Conservation (phyloP, 2,888 invertebrate genomes). For the Meiosimyza decipiens region DNA sequence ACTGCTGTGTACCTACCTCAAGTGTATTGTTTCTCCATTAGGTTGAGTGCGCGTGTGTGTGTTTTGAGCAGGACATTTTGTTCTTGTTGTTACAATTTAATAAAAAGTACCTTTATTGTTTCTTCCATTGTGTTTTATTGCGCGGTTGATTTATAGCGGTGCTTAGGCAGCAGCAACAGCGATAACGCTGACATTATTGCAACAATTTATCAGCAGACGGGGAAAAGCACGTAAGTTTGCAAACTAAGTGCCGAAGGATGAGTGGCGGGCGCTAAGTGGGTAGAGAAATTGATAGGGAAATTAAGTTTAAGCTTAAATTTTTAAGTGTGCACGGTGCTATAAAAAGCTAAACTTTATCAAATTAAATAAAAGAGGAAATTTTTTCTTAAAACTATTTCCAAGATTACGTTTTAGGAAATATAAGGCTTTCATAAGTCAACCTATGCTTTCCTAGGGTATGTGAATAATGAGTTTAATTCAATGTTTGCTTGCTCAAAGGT, state of each 20-base stretch:
- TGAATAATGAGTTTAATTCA: too few species aligned
- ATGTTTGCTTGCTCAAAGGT: too few species aligned
- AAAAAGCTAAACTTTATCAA: too few species aligned
- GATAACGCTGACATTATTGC: conserved; percentile 44
- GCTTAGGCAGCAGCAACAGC: conserved; percentile 52
- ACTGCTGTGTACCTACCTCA: conserved; percentile 46
- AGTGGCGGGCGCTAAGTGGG: too few species aligned
- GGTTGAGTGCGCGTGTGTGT: conserved; percentile 28
- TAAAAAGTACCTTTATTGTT: conserved; percentile 27
- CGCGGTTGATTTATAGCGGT: conserved; percentile 56
- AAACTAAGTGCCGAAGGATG: too few species aligned
- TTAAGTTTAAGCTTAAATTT: conserved; percentile 59
- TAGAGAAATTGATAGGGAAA: conserved; percentile 51
- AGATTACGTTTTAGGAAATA: too few species aligned
- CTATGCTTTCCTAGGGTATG: too few species aligned
- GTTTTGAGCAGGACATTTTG: not conserved
- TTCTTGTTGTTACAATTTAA: conserved; percentile 30
- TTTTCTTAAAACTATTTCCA: too few species aligned
- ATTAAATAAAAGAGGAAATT: too few species aligned
- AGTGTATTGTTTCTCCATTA: conserved; percentile 58
- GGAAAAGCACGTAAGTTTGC: not conserved
- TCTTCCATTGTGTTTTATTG: conserved; percentile 49
- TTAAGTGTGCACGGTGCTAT: conserved; percentile 35
- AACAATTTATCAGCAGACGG: conserved; percentile 35
- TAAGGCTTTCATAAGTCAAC: too few species aligned